These are phyloP conservation scores for Elysia crispata DNA, from an alignment of 2,888 invertebrate genomes.

Conservation along the genomic window DNA sequence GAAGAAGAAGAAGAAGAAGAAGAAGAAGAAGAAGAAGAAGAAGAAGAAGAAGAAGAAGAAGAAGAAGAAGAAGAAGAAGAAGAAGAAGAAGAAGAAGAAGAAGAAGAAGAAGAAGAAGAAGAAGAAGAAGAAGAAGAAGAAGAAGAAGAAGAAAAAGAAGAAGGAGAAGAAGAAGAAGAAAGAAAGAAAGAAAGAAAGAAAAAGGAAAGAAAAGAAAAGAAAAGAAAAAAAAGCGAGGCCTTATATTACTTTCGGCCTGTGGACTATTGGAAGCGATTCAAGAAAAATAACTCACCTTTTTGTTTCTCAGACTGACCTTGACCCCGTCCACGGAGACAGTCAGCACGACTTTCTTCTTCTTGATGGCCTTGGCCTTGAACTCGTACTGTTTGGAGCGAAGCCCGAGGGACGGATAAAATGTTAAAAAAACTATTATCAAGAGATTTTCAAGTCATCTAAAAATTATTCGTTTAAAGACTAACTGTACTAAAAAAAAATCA, in stretches of 20 bases:
- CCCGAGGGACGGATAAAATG: too few relatives aligned
- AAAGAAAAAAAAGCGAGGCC: too few relatives aligned
- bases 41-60: neutral
- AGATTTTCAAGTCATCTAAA: too few relatives aligned
- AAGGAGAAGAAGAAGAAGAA: neutral
- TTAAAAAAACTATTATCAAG: too few relatives aligned
- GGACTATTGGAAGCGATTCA: too few relatives aligned
- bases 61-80: neutral
- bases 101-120: neutral
- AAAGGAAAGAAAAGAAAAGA: neutral
- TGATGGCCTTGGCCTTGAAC: constrained; percentile 97
- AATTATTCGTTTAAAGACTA: too few relatives aligned
- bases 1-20: neutral
- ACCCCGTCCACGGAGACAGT: constrained; percentile 97
- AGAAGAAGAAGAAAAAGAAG: neutral
- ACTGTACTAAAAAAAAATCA: too few relatives aligned
- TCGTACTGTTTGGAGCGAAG: constrained; percentile 87
- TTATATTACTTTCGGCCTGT: too few relatives aligned
- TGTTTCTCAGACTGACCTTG: constrained; percentile 89
- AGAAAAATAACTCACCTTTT: too few relatives aligned
- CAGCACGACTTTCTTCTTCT: constrained; percentile 97
- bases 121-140: neutral
- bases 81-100: neutral
- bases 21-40: constrained; percentile 12
- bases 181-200: constrained; percentile 10